Percentiles rank a stretch among this genome's conserved stretches.
Evolutionary conservation across 2,888 invertebrate genomes (phyloP).

Genomic region (Stomorhina lunata): DNA sequence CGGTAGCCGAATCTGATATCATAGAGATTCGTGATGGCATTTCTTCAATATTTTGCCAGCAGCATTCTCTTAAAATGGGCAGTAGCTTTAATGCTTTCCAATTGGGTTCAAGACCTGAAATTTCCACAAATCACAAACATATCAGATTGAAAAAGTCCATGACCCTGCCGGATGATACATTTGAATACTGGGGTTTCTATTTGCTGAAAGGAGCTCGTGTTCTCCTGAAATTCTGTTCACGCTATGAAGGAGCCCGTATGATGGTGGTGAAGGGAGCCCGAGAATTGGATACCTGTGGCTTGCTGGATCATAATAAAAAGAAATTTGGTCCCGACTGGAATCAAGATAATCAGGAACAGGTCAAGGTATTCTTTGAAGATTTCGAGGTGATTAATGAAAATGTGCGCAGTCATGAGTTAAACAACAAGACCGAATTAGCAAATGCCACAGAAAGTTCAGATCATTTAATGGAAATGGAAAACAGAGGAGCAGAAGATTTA

Average conservation of each 20-base stretch:
- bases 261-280: slow-evolving; percentile 90
- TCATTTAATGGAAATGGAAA: slow-evolving; percentile 74
- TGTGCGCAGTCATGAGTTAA: slow-evolving; percentile 60
- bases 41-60: slow-evolving; percentile 90
- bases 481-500: slow-evolving; percentile 76
- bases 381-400: slow-evolving; percentile 80
- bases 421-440: background rate
- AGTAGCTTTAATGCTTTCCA: slow-evolving; percentile 87
- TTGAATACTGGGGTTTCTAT: slow-evolving; percentile 95
- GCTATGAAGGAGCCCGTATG: slow-evolving; percentile 88
- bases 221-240: slow-evolving; percentile 88
- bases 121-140: slow-evolving; percentile 86
- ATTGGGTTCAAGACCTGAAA: slow-evolving; percentile 85
- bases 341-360: slow-evolving; percentile 78
- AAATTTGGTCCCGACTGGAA: slow-evolving; percentile 82
- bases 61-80: slow-evolving; percentile 89
- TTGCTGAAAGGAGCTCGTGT: slow-evolving; percentile 89
- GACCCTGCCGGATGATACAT: slow-evolving; percentile 90
- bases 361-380: slow-evolving; percentile 83
- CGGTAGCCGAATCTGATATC: slow-evolving; percentile 91
- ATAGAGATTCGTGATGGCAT: slow-evolving; percentile 90
- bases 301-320: slow-evolving; percentile 85
- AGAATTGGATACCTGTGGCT: slow-evolving; percentile 88
- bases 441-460: slow-evolving; percentile 32
- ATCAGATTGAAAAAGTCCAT: slow-evolving; percentile 90